Percentiles rank a stretch among this genome's conserved stretches.
phyloP scores from a whole-genome alignment of 2,888 invertebrate genomes.

The Ectobius pallidus region DNA sequence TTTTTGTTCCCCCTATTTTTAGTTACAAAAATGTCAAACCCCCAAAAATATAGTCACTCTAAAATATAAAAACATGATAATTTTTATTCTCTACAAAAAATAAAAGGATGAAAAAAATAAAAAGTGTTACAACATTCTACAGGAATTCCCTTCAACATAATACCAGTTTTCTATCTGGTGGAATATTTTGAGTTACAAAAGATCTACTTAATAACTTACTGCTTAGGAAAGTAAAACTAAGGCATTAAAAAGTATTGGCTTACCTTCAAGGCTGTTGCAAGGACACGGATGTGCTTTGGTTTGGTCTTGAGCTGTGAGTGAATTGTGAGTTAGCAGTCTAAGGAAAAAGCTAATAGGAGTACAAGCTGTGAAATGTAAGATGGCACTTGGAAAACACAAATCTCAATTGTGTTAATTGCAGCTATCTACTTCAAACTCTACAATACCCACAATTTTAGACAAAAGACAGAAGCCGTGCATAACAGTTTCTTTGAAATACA shows the following conservation, averaged over 20 bases:
- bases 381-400: background rate
- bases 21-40: no score
- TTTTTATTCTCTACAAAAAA: no score
- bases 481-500: no score
- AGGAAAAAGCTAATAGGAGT: background rate
- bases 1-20: no score
- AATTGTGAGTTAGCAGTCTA: conserved; percentile 8
- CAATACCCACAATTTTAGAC: background rate
- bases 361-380: background rate
- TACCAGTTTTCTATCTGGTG: background rate
- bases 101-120: no score
- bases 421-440: background rate
- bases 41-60: no score
- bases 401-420: no score
- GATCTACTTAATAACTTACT: background rate
- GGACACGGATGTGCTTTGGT: background rate
- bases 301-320: background rate
- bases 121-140: background rate
- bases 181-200: background rate
- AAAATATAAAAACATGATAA: no score
- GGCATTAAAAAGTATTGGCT: background rate
- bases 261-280: background rate
- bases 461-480: background rate
- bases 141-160: background rate
- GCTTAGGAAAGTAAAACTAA: background rate